Percentiles rank a stretch among this genome's conserved stretches.
Conservation (phyloP, 2,113 vertebrate species). For the Pygathrix nemaeus region DNA sequence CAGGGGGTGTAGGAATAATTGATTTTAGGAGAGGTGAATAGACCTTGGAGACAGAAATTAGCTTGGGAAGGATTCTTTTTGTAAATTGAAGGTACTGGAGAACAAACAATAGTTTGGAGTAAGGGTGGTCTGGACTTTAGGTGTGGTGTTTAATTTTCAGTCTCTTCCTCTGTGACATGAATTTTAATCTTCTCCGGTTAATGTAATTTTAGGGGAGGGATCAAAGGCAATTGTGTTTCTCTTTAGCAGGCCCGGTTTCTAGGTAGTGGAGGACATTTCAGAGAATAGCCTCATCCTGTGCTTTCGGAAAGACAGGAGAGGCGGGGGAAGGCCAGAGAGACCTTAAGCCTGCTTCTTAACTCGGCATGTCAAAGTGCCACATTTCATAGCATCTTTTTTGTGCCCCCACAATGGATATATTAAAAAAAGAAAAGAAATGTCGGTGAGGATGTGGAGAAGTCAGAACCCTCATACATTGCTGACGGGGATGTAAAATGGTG, state of each 20-base stretch:
- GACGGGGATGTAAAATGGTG: neutral
- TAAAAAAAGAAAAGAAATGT: neutral
- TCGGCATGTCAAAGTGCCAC: neutral
- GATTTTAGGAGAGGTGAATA: neutral
- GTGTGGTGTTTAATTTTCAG: neutral
- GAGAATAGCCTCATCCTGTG: neutral
- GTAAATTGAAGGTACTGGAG: neutral
- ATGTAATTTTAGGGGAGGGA: neutral
- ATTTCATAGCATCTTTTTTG: neutral
- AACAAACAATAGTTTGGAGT: neutral
- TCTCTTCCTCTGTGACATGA: neutral
- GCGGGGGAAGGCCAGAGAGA: neutral
- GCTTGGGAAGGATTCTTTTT: neutral
- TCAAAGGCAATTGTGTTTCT: neutral
- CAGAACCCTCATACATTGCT: neutral
- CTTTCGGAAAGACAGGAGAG: neutral
- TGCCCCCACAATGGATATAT: neutral
- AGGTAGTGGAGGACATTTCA: neutral
- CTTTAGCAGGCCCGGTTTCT: neutral
- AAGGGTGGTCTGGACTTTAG: neutral
- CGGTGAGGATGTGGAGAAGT: neutral
- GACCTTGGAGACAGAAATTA: neutral
- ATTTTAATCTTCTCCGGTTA: neutral
- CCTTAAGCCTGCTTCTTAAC: neutral
- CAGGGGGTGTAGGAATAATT: neutral